Evolutionary conservation across 2,113 vertebrate genomes (phyloP), one percentile per base, ranked within the genome.

Genomic region (Seriola quinqueradiata): DNA sequence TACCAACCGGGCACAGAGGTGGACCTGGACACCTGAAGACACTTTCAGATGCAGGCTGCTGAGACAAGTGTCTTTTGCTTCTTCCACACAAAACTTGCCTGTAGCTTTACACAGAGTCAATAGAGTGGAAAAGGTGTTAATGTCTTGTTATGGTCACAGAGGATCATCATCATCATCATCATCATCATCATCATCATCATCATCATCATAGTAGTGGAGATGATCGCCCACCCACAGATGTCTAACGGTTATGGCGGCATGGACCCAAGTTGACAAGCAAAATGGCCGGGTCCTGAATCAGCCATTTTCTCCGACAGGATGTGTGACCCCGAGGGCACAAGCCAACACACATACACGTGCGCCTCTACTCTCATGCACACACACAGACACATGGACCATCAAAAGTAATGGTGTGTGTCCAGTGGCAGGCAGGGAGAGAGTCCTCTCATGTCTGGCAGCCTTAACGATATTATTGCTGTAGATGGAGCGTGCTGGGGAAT

Each of bases 321-420:
- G 78, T 34, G 75, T 76, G 79, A 90, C 90, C 92, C 85, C 1
- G 8, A 81, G 87, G 81, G 87, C 66, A 32, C 66, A 2, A 13
- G 9, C 67, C 40, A 42, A n/a, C 57, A 46, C 85, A 50, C 58
- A 54, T 63, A 40, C 44, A 34, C 21, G 50, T 42, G 40, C 40
- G 10, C 40, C 9, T 10, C 40, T 11, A 42, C 40, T 11, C 40
- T 42, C 40, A 42, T 42, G 40, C 10, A 17, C 36, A 46, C 77
- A 52, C 28, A 46, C n/a, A 70, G 19, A 44, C 52, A 79, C 86
- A 40, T 10, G 0, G 8, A 40, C 74, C 72, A 88, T 91, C 88
- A 89, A 57, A 84, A 77, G 81, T 93, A 92, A 92, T 92, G 89
- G 85, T 74, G 89, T 86, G 91, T 88, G 89, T 89, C 84, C 87